phyloP scores from a whole-genome alignment of 2,888 invertebrate species.

The Cephus spinipes region DNA sequence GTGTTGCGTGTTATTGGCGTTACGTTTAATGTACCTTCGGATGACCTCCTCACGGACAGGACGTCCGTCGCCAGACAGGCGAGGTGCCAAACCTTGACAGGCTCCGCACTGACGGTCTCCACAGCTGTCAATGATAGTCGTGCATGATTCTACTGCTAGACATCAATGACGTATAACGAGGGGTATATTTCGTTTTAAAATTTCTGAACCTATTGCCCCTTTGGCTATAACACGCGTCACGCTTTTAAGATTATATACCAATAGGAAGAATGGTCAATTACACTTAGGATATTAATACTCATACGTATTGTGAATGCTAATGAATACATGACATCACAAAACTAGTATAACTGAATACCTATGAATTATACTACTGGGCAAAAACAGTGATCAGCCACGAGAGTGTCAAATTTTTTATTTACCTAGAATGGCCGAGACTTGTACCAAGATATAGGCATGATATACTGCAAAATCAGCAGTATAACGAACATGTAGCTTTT shows the following conservation, averaged over 20 bases:
- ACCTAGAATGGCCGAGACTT: background rate
- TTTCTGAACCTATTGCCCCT: background rate
- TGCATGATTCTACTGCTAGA: slow-evolving; percentile 51
- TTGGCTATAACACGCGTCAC: background rate
- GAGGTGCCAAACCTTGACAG: slow-evolving; percentile 62
- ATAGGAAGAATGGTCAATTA: background rate
- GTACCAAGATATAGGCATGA: background rate
- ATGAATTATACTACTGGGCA: background rate
- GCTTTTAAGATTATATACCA: background rate
- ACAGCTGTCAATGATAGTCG: slow-evolving; percentile 61
- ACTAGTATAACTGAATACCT: background rate
- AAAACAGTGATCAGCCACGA: background rate
- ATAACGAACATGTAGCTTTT: background rate
- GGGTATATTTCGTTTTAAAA: background rate
- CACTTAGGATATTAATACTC: background rate
- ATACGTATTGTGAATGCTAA: background rate
- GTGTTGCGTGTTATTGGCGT: slow-evolving; percentile 37
- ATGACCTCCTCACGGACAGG: slow-evolving; percentile 61
- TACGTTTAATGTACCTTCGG: slow-evolving; percentile 57
- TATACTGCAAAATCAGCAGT: background rate
- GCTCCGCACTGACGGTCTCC: slow-evolving; percentile 62
- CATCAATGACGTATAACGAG: background rate
- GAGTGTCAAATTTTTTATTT: background rate
- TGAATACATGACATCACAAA: background rate
- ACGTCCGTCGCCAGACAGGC: slow-evolving; percentile 61